These are phyloP conservation scores for Norana najaformis DNA, from an alignment of 2,888 invertebrate genomes.

Conservation along the genomic window DNA sequence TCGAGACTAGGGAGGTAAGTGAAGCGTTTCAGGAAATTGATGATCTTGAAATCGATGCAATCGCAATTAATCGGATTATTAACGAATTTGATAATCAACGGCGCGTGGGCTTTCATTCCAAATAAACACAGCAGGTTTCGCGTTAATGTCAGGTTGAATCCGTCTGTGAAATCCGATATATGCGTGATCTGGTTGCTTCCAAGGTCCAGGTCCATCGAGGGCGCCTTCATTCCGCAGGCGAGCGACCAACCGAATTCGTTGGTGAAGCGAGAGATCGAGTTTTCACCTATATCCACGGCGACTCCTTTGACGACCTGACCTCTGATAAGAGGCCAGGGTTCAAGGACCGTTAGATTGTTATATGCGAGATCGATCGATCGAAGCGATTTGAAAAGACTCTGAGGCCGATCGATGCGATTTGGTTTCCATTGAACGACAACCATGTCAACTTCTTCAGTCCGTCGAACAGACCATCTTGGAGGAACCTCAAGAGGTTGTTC, in stretches of 20 bases:
- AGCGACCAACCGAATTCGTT: conserved; percentile 26
- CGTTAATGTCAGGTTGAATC: not conserved
- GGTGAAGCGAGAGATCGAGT: conserved; percentile 25
- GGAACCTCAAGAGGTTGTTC: not conserved
- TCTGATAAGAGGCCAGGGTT: conserved; percentile 28
- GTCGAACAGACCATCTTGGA: conserved; percentile 31
- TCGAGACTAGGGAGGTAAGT: not conserved
- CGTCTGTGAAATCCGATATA: not conserved
- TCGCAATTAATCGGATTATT: conserved; percentile 24
- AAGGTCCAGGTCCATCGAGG: not conserved
- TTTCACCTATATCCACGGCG: not conserved
- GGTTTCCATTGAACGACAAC: not conserved
- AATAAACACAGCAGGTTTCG: not conserved
- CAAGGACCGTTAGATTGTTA: conserved; percentile 27
- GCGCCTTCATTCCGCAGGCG: not conserved
- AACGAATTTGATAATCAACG: not conserved
- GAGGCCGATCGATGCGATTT: conserved; percentile 8
- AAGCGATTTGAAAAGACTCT: conserved; percentile 26
- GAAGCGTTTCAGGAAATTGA: not conserved
- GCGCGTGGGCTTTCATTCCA: not conserved
- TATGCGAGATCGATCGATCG: not conserved
- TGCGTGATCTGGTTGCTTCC: conserved; percentile 15
- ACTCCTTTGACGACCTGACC: not conserved
- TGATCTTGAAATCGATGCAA: conserved; percentile 26
- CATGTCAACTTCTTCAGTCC: not conserved